Percentiles rank a stretch among this genome's conserved stretches.
Conservation (phyloP, 2,888 invertebrate species). For the Ryuthela nishihirai region DNA sequence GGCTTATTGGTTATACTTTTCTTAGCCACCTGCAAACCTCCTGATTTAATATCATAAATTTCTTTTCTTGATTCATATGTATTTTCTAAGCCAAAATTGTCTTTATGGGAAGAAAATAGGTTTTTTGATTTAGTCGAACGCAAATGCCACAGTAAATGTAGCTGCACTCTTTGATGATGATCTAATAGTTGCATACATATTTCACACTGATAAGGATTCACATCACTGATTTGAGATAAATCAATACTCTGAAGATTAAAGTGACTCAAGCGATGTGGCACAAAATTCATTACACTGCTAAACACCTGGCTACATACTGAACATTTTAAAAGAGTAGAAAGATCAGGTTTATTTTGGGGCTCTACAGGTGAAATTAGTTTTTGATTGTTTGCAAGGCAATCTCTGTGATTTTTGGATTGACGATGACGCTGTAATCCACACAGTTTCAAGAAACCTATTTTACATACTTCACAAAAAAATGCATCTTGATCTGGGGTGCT, state of each 20-base stretch:
- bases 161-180: constrained; percentile 18
- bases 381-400: constrained; percentile 9
- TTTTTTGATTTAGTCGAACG: constrained; percentile 13
- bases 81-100: too few species aligned
- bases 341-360: neutral
- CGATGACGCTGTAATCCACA: constrained; percentile 16
- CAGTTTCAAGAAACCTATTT: constrained; percentile 16
- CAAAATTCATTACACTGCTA: constrained; percentile 18
- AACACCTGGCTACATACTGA: constrained; percentile 24
- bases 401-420: constrained; percentile 19
- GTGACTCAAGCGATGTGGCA: constrained; percentile 29
- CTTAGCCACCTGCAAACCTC: constrained; percentile 30
- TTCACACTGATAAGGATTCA: constrained; percentile 25
- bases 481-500: neutral
- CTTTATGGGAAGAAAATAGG: neutral
- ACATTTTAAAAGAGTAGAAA: constrained; percentile 15
- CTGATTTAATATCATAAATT: constrained; percentile 8
- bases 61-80: constrained; percentile 1
- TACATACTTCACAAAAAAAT: constrained; percentile 27
- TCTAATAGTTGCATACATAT: constrained; percentile 22
- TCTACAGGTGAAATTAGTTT: constrained; percentile 1
- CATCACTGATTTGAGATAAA: constrained; percentile 10
- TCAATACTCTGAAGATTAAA: constrained; percentile 16
- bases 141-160: constrained; percentile 32
- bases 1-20: constrained; percentile 19